Conservation (phyloP, 2,888 invertebrate species). For the Acronicta leporina region DNA sequence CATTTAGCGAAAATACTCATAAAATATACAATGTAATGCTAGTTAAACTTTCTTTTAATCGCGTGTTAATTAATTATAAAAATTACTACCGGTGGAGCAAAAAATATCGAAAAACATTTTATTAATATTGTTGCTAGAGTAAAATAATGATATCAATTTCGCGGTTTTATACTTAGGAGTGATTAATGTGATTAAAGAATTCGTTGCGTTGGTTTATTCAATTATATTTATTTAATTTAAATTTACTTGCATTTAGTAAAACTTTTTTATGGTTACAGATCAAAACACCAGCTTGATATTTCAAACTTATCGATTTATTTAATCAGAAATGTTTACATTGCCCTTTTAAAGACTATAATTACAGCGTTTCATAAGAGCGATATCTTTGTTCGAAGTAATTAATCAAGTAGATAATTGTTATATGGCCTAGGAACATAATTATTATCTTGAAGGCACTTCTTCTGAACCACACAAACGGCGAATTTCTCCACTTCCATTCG, state of each 20-base stretch:
- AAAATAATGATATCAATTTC: constrained; percentile 41
- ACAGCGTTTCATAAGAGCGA: constrained; percentile 26
- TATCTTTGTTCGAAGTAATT: constrained; percentile 22
- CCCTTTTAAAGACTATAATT: constrained; percentile 43
- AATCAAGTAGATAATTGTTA: constrained; percentile 39
- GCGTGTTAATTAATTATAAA: constrained; percentile 35
- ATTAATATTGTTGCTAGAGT: constrained; percentile 33
- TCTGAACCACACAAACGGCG: not conserved
- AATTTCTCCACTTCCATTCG: not conserved
- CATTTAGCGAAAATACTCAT: constrained; percentile 8
- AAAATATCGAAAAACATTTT: constrained; percentile 24
- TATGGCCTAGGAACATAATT: constrained; percentile 5
- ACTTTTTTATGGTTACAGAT: not conserved
- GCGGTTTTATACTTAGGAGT: constrained; percentile 9
- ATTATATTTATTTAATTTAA: constrained; percentile 13
- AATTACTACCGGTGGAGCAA: constrained; percentile 22
- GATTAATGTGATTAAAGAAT: constrained; percentile 10
- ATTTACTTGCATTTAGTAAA: no score
- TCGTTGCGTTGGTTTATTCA: not conserved
- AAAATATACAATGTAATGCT: constrained; percentile 16
- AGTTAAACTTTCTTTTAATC: constrained; percentile 30
- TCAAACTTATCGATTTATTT: constrained; percentile 34
- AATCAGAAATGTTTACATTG: constrained; percentile 45
- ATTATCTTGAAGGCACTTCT: constrained; percentile 4
- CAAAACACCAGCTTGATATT: constrained; percentile 36